phyloP scores from a whole-genome alignment of 2,113 vertebrate species.

The Saimiri boliviensis region DNA sequence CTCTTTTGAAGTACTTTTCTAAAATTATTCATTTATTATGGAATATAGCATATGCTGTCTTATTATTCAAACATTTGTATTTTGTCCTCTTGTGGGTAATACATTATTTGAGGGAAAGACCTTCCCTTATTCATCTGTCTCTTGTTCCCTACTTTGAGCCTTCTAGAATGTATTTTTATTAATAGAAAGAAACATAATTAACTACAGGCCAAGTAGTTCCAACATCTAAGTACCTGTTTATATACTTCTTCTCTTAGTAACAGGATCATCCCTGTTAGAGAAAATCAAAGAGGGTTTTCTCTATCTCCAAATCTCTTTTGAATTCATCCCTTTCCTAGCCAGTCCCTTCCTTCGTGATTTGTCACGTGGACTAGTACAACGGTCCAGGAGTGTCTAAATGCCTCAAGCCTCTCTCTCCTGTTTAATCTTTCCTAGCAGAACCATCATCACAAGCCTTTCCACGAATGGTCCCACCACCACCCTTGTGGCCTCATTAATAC shows the following conservation, averaged over 20 bases:
- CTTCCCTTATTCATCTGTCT: background rate
- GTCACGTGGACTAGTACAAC: background rate
- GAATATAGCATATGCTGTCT: background rate
- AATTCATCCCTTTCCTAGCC: background rate
- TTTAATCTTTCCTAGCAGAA: background rate
- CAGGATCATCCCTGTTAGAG: background rate
- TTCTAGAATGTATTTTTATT: background rate
- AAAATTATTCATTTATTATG: background rate
- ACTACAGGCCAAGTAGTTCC: background rate
- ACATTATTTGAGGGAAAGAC: background rate
- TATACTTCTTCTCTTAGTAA: background rate
- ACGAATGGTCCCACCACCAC: background rate
- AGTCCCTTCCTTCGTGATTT: background rate
- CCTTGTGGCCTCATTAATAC: background rate
- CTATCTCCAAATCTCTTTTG: background rate
- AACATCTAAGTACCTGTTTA: background rate
- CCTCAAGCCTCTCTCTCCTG: background rate
- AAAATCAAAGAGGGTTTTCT: background rate
- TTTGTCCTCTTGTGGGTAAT: background rate
- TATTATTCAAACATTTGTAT: background rate
- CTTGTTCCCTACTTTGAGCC: background rate
- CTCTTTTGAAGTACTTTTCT: background rate
- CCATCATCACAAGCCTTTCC: background rate
- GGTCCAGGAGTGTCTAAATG: background rate
- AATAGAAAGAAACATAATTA: background rate